Conservation (phyloP, 1,140 invertebrate species). For the Anastatus disparis region DNA sequence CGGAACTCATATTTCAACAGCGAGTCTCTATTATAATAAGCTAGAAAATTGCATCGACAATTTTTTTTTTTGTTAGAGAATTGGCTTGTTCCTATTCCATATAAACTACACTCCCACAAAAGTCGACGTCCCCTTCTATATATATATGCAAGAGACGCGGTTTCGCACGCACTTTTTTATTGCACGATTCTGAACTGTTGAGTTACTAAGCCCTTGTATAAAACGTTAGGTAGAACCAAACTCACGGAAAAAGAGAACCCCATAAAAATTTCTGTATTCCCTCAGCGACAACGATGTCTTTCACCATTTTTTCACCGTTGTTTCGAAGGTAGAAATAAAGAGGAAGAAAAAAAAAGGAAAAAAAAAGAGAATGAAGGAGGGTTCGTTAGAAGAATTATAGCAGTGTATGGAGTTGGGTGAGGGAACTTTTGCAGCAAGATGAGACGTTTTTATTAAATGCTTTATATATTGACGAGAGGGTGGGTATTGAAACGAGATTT, state of each 20-base stretch:
- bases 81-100: too few species aligned
- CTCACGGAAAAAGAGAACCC: too few species aligned
- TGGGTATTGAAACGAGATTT: too few species aligned
- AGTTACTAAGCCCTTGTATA: not conserved
- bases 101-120: not conserved
- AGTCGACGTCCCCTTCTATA: not conserved
- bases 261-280: not conserved
- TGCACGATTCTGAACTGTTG: too few species aligned
- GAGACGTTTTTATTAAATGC: slow-evolving; percentile 3
- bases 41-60: not conserved
- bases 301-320: too few species aligned
- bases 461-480: not conserved
- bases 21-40: not conserved
- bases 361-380: too few species aligned
- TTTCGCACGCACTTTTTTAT: slow-evolving; percentile 2
- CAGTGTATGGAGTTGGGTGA: not conserved
- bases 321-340: too few species aligned
- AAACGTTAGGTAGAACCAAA: not conserved
- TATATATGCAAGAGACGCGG: not conserved
- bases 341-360: too few species aligned
- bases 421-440: not conserved
- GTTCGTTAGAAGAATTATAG: not conserved
- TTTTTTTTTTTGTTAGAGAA: not conserved
- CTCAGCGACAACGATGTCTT: not conserved
- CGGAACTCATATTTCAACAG: not conserved